Conservation (phyloP, 2,797 vertebrate genomes). For the Coregonus ussuriensis region DNA sequence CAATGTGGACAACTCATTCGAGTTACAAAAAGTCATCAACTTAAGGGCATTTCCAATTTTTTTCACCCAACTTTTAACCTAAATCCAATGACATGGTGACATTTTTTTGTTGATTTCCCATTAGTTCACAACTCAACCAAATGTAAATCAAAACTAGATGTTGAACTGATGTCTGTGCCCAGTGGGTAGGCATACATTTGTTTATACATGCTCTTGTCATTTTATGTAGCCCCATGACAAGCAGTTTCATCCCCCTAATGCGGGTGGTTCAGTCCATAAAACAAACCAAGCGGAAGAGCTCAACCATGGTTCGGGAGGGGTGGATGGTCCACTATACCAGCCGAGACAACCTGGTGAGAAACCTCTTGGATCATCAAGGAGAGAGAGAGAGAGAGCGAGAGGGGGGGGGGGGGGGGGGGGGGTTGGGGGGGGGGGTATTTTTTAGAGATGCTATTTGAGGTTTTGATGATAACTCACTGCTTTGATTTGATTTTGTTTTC, state of each 20-base stretch:
- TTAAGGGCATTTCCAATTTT: no score
- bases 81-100: no score
- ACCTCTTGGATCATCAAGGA: background rate
- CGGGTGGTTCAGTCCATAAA: slow-evolving; percentile 81
- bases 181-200: background rate
- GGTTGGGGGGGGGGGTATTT: no score
- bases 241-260: slow-evolving; percentile 83
- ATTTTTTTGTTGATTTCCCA: no score
- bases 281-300: slow-evolving; percentile 80
- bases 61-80: no score
- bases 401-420: background rate
- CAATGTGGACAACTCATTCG: no score
- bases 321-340: slow-evolving; percentile 83
- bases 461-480: background rate
- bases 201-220: background rate
- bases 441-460: no score
- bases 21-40: no score
- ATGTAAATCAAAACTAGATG: no score
- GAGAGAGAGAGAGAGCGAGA: slow-evolving; percentile 8
- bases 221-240: slow-evolving; percentile 69
- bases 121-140: no score
- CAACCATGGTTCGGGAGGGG: slow-evolving; percentile 77
- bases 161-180: no score
- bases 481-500: background rate
- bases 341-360: slow-evolving; percentile 75